Evolutionary conservation across 2,113 vertebrate species (phyloP).

Genomic region (Tachycineta bicolor): DNA sequence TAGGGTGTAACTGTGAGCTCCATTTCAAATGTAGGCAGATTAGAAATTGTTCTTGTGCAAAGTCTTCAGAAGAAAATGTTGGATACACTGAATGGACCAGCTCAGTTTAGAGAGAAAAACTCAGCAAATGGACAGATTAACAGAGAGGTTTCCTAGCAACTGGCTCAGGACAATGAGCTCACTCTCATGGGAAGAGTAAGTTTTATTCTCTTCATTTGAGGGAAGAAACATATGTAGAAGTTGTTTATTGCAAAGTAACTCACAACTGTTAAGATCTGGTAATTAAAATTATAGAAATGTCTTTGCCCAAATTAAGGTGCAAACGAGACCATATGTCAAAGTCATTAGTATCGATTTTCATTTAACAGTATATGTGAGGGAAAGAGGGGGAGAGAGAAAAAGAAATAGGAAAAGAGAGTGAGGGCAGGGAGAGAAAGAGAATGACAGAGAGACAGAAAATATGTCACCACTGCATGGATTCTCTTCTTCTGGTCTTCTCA

Average conservation of each 20-base stretch:
- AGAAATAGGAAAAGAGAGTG: neutral
- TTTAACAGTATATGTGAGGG: neutral
- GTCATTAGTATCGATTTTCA: neutral
- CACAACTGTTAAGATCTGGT: neutral
- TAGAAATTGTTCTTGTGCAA: neutral
- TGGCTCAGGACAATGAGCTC: neutral
- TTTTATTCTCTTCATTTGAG: neutral
- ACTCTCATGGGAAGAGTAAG: neutral
- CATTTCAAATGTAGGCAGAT: neutral
- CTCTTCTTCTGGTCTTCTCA: neutral
- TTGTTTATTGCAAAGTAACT: neutral
- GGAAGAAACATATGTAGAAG: neutral
- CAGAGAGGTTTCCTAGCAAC: slow-evolving; percentile 45
- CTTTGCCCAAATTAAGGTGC: neutral
- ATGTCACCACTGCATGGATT: neutral
- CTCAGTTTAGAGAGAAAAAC: neutral
- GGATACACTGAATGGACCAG: neutral
- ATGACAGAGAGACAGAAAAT: neutral
- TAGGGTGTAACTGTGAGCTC: neutral
- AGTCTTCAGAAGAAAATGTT: neutral
- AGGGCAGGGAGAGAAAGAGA: neutral
- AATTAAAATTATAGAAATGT: neutral
- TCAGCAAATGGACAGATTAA: neutral
- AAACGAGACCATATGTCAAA: fast-evolving
- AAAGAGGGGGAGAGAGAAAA: neutral